These are phyloP conservation scores for Mystacornis crossleyi DNA, from an alignment of 2,113 vertebrate species.

Conservation along the genomic window DNA sequence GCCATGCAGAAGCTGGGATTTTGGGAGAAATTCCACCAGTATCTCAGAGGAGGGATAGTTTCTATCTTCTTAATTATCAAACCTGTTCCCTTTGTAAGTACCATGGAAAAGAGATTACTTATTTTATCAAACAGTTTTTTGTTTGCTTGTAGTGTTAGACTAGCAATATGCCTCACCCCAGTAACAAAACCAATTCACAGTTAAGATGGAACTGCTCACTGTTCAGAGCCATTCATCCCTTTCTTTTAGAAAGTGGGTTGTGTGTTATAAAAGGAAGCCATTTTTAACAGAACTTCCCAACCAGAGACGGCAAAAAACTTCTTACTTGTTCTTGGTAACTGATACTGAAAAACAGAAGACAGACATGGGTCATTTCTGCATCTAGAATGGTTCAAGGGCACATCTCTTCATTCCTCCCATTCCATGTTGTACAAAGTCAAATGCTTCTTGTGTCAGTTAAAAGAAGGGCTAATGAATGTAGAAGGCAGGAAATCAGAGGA, in stretches of 20 bases:
- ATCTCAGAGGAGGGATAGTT: not conserved
- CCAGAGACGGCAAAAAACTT: not conserved
- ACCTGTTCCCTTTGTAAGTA: not conserved
- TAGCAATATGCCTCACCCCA: not conserved
- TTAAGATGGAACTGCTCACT: not conserved
- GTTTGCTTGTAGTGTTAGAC: not conserved
- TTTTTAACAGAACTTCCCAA: not conserved
- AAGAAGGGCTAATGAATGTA: not conserved
- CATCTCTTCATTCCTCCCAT: not conserved
- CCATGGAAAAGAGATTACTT: not conserved
- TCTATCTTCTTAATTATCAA: not conserved
- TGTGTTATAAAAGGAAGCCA: not conserved
- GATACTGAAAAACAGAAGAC: not conserved
- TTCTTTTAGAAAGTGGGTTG: not conserved
- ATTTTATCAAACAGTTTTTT: not conserved
- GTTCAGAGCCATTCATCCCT: not conserved
- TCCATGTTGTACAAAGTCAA: not conserved
- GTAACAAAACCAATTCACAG: not conserved
- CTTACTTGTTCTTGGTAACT: not conserved
- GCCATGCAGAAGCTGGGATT: not conserved
- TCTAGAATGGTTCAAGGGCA: not conserved
- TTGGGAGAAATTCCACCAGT: not conserved
- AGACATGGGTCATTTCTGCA: not conserved
- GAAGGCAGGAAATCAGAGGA: not conserved
- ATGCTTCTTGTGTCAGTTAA: not conserved